Evolutionary conservation across 2,888 invertebrate species (phyloP).

Genomic region (Argyra leucocephala): DNA sequence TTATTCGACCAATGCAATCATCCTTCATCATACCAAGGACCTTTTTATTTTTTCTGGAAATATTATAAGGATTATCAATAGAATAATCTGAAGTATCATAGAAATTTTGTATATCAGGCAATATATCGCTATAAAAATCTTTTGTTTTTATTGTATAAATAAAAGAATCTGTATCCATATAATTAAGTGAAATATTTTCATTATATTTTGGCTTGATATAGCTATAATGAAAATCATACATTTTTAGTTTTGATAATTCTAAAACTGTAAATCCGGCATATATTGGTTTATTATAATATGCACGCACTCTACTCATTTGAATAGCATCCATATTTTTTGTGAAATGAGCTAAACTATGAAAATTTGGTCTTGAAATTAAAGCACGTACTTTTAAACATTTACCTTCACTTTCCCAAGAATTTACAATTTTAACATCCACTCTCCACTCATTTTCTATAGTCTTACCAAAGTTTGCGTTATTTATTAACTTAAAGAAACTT

Average conservation of each 20-base stretch:
- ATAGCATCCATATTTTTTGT: slow-evolving; percentile 35
- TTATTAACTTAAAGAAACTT: slow-evolving; percentile 9
- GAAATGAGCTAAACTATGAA: slow-evolving; percentile 30
- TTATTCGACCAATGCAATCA: slow-evolving; percentile 16
- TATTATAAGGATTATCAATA: slow-evolving; percentile 26
- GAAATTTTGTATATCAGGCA: slow-evolving; percentile 12
- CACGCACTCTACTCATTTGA: slow-evolving; percentile 28
- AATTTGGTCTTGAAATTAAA: slow-evolving; percentile 31
- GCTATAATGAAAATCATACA: slow-evolving; percentile 37
- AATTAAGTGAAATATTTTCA: background rate
- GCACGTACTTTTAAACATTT: slow-evolving; percentile 25
- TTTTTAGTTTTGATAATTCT: slow-evolving; percentile 35
- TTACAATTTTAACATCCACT: slow-evolving; percentile 38
- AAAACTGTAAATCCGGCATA: slow-evolving; percentile 37
- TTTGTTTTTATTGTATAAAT: slow-evolving; percentile 16
- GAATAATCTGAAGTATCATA: slow-evolving; percentile 35
- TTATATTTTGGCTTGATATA: slow-evolving; percentile 22
- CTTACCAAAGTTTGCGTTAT: slow-evolving; percentile 12
- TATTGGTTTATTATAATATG: slow-evolving; percentile 36
- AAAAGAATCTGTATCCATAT: slow-evolving; percentile 21
- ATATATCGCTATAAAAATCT: slow-evolving; percentile 19
- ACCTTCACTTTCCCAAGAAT: slow-evolving; percentile 33
- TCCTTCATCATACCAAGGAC: slow-evolving; percentile 16
- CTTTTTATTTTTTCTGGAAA: slow-evolving; percentile 21
- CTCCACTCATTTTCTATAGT: slow-evolving; percentile 19